Evolutionary conservation across 1,140 invertebrate species (phyloP).

Genomic region (Calosoma granatense): DNA sequence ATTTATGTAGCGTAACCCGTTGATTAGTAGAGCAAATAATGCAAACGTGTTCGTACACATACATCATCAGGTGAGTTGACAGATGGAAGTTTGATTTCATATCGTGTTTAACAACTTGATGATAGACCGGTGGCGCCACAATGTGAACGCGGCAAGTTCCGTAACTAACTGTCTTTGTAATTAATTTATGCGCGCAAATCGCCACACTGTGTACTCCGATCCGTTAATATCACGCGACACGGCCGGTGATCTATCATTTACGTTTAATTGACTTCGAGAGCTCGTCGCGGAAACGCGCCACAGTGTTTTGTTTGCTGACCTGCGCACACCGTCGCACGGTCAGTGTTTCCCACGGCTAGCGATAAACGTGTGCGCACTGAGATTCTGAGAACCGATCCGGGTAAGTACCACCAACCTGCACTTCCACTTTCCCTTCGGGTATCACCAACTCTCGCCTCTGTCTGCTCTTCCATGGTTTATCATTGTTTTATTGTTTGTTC

Average conservation of each 20-base stretch:
- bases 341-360: neutral
- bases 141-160: neutral
- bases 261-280: slow-evolving; percentile 25
- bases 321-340: neutral
- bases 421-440: neutral
- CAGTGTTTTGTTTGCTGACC: too few relatives aligned
- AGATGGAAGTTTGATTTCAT: slow-evolving; percentile 7
- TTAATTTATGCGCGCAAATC: slow-evolving; percentile 18
- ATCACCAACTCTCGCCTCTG: neutral
- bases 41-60: neutral
- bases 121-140: neutral
- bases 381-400: too few relatives aligned
- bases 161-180: slow-evolving; percentile 12
- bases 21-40: neutral
- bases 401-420: too few relatives aligned
- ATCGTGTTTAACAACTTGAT: neutral
- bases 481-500: slow-evolving; percentile 5
- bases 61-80: neutral
- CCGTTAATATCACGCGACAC: slow-evolving; percentile 24
- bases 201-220: slow-evolving; percentile 19
- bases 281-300: too few relatives aligned
- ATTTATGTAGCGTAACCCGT: neutral
- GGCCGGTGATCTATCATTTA: slow-evolving; percentile 24
- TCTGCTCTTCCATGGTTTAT: neutral
- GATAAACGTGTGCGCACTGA: neutral